These are phyloP conservation scores for Candoia aspera DNA, from an alignment of 2,113 vertebrate genomes.

Conservation along the genomic window DNA sequence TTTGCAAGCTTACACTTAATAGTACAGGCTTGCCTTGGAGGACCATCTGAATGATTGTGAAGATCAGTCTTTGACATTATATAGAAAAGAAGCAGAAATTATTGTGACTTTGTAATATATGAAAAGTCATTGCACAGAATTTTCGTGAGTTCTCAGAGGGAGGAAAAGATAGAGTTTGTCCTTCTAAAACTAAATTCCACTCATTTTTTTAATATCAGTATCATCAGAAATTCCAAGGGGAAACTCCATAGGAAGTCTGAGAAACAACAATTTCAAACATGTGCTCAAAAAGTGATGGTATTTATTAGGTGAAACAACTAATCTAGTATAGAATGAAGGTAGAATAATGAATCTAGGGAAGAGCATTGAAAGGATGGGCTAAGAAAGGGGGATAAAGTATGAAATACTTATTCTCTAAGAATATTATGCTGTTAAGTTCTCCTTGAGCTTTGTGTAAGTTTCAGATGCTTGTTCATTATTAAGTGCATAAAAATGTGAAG, in stretches of 20 bases:
- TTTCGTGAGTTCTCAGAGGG: background rate
- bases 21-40: background rate
- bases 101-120: background rate
- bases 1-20: background rate
- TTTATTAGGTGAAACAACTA: background rate
- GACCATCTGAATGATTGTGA: background rate
- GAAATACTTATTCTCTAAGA: background rate
- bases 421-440: background rate
- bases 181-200: background rate
- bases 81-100: conserved; percentile 12
- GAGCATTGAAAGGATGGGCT: background rate
- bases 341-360: background rate
- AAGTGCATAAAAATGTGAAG: background rate
- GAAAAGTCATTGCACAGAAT: background rate
- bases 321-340: background rate
- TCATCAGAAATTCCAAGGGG: background rate
- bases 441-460: background rate
- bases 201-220: background rate
- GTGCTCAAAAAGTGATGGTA: background rate
- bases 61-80: background rate
- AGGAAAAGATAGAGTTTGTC: background rate
- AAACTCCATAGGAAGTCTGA: background rate
- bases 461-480: background rate
- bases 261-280: background rate
- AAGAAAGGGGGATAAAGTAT: background rate